These are phyloP conservation scores for Steinernema hermaphroditum DNA, from an alignment of 2,888 invertebrate genomes.

Conservation along the genomic window DNA sequence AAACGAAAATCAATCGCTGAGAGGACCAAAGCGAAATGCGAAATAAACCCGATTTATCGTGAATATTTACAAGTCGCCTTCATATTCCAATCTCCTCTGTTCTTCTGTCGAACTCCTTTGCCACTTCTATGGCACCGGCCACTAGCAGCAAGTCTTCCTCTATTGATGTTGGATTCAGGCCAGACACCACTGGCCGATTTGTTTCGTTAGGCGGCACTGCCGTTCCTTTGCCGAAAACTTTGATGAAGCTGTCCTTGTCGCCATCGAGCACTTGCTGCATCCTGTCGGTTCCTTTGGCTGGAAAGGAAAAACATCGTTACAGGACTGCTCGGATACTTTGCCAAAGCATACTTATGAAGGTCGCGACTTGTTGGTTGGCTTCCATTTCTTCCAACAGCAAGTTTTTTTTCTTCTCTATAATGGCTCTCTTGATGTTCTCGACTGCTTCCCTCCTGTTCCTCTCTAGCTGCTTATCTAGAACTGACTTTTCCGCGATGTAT, in stretches of 20 bases:
- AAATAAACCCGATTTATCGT: background rate
- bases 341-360: no score
- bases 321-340: no score
- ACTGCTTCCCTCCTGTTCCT: background rate
- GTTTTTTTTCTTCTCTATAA: background rate
- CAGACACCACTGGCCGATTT: background rate
- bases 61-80: background rate
- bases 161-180: background rate
- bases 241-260: background rate
- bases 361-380: background rate
- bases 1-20: no score
- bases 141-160: background rate
- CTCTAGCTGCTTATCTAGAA: background rate
- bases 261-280: background rate
- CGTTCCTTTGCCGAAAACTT: background rate
- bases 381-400: background rate
- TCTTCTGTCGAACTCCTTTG: background rate
- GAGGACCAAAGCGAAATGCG: background rate
- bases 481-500: background rate
- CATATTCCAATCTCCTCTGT: background rate
- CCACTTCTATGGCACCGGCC: background rate
- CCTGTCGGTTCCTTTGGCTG: background rate
- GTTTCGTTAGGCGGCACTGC: no score
- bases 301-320: background rate
- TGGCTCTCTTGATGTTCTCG: background rate